A percentile compares a stretch with the other conserved stretches of the same genome.
phyloP scores from a whole-genome alignment of 2,888 invertebrate genomes.

The Linnaemya vulpina region DNA sequence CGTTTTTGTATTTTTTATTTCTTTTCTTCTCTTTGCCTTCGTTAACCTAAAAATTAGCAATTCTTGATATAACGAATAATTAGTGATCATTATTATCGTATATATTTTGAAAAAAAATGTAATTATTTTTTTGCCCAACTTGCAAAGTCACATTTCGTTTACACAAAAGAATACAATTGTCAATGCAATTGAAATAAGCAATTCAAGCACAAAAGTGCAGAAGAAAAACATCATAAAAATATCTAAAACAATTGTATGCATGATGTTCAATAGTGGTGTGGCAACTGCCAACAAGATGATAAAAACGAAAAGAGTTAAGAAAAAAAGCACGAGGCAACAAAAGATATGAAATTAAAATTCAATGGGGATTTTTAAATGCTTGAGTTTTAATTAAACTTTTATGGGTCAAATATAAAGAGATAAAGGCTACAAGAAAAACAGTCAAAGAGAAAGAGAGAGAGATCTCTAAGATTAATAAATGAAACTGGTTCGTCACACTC shows the following conservation, averaged over 20 bases:
- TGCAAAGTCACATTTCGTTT: slow-evolving; percentile 33
- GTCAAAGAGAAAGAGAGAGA: not conserved
- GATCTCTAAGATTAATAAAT: not conserved
- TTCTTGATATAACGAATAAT: slow-evolving; percentile 56
- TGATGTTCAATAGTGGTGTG: slow-evolving; percentile 8
- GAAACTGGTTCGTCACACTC: no score
- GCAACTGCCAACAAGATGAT: not conserved
- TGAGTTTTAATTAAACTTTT: slow-evolving; percentile 45
- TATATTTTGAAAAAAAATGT: not conserved
- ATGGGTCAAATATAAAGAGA: slow-evolving; percentile 14
- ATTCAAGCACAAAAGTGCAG: slow-evolving; percentile 41
- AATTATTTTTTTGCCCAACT: not conserved
- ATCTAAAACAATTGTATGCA: slow-evolving; percentile 52
- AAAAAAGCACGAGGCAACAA: not conserved
- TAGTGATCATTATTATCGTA: slow-evolving; percentile 36
- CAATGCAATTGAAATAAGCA: slow-evolving; percentile 59
- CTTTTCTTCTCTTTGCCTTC: slow-evolving; percentile 4
- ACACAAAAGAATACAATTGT: slow-evolving; percentile 57
- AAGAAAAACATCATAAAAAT: slow-evolving; percentile 2
- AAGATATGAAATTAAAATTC: slow-evolving; percentile 50
- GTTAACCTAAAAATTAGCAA: slow-evolving; percentile 62
- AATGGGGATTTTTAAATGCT: slow-evolving; percentile 31
- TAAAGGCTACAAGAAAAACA: not conserved
- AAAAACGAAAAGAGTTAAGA: slow-evolving; percentile 1
- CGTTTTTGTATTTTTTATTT: not conserved